These are phyloP conservation scores for Gallirallus australis DNA, from an alignment of 2,797 vertebrate species.

Conservation along the genomic window DNA sequence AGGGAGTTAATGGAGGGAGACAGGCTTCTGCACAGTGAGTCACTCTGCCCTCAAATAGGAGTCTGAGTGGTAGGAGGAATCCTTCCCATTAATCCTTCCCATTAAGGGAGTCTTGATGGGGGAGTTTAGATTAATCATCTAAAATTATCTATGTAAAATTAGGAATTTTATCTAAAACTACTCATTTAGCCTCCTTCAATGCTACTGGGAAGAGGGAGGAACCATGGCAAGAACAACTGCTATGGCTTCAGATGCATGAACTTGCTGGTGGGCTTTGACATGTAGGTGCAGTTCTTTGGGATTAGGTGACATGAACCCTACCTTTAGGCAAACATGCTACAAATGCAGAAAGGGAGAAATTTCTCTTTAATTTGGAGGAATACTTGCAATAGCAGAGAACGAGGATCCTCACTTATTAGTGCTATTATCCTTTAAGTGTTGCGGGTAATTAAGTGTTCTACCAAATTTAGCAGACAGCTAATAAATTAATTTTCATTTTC, in stretches of 20 bases:
- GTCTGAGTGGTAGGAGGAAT: background rate
- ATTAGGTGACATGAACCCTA: background rate
- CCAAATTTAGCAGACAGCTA: background rate
- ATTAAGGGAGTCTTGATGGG: background rate
- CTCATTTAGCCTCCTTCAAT: background rate
- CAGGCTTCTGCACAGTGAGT: background rate
- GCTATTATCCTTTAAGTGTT: background rate
- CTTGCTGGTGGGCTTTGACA: background rate
- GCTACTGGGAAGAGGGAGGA: background rate
- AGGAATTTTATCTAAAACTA: background rate
- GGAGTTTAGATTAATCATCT: constrained; percentile 3
- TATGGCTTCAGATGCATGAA: background rate
- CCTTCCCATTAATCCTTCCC: background rate
- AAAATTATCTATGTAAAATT: background rate
- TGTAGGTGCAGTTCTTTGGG: background rate
- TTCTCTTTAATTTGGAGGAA: background rate
- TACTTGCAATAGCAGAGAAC: background rate
- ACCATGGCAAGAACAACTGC: background rate
- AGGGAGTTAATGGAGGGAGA: background rate
- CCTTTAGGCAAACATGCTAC: background rate
- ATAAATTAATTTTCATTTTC: background rate
- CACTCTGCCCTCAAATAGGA: background rate
- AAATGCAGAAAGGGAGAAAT: background rate
- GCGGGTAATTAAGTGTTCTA: background rate
- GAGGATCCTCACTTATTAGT: background rate